phyloP scores from a whole-genome alignment of 2,888 invertebrate genomes.

The Cactoblastis cactorum region DNA sequence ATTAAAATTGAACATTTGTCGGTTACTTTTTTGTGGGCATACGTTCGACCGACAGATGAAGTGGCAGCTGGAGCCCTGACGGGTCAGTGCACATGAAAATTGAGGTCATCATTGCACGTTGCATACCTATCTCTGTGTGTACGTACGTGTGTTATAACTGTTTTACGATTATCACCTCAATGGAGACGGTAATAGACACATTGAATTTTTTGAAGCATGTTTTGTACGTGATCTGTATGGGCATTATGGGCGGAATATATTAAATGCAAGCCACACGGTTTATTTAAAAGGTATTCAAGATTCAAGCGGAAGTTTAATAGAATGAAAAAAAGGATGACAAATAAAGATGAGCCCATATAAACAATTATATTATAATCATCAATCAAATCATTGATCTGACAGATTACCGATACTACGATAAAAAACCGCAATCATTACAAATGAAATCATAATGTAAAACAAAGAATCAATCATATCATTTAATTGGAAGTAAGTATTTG shows the following conservation, averaged over 20 bases:
- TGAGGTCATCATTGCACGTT: constrained; percentile 38
- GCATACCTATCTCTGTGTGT: constrained; percentile 15
- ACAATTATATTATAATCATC: neutral
- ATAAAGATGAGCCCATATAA: neutral
- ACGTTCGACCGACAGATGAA: constrained; percentile 22
- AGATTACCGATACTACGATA: neutral
- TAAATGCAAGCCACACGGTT: neutral
- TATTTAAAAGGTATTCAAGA: neutral
- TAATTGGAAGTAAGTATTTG: neutral
- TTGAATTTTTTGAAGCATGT: neutral
- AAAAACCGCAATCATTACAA: constrained; percentile 1
- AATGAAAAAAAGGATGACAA: neutral
- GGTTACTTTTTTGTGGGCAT: constrained; percentile 3
- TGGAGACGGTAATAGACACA: neutral
- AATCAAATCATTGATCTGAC: neutral
- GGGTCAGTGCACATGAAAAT: constrained; percentile 59
- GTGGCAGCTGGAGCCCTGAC: constrained; percentile 30
- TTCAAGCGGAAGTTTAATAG: neutral
- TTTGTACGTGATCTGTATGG: neutral
- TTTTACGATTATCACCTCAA: neutral
- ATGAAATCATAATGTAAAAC: constrained; percentile 10
- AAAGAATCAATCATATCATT: neutral
- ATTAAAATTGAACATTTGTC: neutral
- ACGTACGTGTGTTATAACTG: neutral
- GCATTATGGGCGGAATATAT: neutral